These are phyloP conservation scores for Hystrix brachyura DNA, from an alignment of 2,113 vertebrate genomes.

Conservation along the genomic window DNA sequence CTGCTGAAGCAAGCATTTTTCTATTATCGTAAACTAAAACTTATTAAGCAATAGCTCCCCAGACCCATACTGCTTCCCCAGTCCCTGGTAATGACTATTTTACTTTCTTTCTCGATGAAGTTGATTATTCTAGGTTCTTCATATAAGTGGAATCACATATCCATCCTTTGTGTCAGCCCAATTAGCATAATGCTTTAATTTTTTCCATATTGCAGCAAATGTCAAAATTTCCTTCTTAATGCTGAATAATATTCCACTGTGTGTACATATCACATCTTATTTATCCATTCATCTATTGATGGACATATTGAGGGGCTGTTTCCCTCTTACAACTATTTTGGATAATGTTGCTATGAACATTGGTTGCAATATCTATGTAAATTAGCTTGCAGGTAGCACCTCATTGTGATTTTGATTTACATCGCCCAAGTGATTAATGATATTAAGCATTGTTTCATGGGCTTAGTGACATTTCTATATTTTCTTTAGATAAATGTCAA, in stretches of 20 bases:
- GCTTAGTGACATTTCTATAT: neutral
- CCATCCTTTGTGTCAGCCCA: neutral
- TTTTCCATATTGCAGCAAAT: neutral
- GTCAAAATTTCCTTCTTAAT: constrained; percentile 3
- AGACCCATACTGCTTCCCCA: neutral
- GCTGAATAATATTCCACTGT: neutral
- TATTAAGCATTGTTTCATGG: neutral
- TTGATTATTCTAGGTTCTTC: neutral
- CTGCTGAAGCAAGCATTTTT: too few species aligned
- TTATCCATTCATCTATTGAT: neutral
- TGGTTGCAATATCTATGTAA: neutral
- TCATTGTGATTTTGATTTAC: neutral
- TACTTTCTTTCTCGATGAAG: neutral
- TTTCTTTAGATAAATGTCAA: neutral
- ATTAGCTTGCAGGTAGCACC: neutral
- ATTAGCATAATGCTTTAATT: neutral
- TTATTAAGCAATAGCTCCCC: neutral
- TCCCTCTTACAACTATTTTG: neutral
- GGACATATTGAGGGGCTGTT: neutral
- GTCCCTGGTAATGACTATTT: neutral
- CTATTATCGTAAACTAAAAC: neutral
- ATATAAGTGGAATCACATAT: neutral
- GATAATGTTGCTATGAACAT: neutral
- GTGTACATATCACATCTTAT: neutral
- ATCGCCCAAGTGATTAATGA: neutral